These are phyloP conservation scores for Pangasius sanitwongsei DNA, from an alignment of 2,797 vertebrate genomes.

Conservation along the genomic window DNA sequence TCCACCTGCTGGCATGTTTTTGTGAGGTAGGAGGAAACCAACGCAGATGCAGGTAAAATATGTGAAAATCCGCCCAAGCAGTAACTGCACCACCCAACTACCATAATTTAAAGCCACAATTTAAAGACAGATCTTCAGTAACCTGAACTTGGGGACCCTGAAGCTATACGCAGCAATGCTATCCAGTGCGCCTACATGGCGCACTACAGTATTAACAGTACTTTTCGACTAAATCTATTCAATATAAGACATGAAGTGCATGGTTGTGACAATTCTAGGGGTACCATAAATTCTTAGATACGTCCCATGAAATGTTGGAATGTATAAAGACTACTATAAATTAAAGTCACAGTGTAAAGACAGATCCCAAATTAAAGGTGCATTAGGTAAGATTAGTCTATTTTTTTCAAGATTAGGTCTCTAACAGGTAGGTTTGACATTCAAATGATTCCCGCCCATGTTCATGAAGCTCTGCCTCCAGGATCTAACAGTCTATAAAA, in stretches of 20 bases:
- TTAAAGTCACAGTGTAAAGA: neutral
- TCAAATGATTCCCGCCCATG: neutral
- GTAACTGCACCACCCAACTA: neutral
- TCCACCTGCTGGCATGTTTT: neutral
- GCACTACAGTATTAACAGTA: neutral
- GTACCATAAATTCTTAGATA: too few relatives aligned
- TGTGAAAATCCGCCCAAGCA: too few relatives aligned
- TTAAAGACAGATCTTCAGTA: neutral
- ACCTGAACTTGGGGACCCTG: neutral
- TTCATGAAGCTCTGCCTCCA: neutral
- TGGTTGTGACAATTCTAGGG: neutral
- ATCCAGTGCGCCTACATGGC: neutral
- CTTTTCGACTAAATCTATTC: neutral
- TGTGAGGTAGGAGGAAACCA: neutral
- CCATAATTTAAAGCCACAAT: neutral
- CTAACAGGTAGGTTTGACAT: neutral
- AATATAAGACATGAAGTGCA: neutral
- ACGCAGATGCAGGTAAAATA: too few relatives aligned
- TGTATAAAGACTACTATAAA: neutral
- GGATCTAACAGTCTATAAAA: neutral
- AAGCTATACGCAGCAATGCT: neutral
- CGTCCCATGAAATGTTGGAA: neutral
- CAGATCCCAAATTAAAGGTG: neutral
- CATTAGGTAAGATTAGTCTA: neutral
- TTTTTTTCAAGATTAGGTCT: neutral